A percentile compares a stretch with the other conserved stretches of the same genome.
Conservation (phyloP, 92 coral and sea anemone species). For the Heliopora coerulea region DNA sequence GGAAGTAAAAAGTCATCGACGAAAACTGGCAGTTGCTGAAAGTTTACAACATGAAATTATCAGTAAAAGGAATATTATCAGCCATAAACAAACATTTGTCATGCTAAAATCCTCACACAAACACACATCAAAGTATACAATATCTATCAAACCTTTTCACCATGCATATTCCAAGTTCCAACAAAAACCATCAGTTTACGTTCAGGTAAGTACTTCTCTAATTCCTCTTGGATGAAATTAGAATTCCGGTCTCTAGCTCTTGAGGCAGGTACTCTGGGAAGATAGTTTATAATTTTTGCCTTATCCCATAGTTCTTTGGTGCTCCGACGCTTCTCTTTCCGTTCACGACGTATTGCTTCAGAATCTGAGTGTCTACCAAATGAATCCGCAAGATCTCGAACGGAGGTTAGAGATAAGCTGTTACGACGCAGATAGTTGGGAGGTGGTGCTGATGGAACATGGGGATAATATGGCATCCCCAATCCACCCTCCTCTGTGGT, state of each 20-base stretch:
- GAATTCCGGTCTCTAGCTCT: slow-evolving; percentile 76
- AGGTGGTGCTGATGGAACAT: slow-evolving; percentile 72
- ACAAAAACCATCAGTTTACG: slow-evolving; percentile 73
- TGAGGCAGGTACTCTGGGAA: slow-evolving; percentile 76
- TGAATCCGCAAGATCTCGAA: not conserved
- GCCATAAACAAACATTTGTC: no score
- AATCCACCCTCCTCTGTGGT: slow-evolving; percentile 23
- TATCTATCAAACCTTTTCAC: slow-evolving; percentile 99
- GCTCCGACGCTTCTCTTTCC: not conserved
- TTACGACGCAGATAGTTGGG: slow-evolving; percentile 50
- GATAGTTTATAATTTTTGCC: slow-evolving; percentile 32
- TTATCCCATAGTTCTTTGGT: not conserved
- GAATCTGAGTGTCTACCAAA: slow-evolving; percentile 32
- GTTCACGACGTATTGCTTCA: slow-evolving; percentile 20
- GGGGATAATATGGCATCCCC: slow-evolving; percentile 32
- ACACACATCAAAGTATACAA: no score
- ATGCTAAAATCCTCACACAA: not conserved
- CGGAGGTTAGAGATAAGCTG: slow-evolving; percentile 25
- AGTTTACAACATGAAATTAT: not conserved
- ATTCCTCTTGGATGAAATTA: slow-evolving; percentile 84
- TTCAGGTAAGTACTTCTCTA: slow-evolving; percentile 89
- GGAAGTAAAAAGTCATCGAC: slow-evolving; percentile 89
- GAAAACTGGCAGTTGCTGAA: slow-evolving; percentile 78
- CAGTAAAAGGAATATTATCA: not conserved
- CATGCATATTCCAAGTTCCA: slow-evolving; percentile 99